Evolutionary conservation across 2,113 vertebrate genomes (phyloP).

Genomic region (Cryptomyrus ogoouensis): DNA sequence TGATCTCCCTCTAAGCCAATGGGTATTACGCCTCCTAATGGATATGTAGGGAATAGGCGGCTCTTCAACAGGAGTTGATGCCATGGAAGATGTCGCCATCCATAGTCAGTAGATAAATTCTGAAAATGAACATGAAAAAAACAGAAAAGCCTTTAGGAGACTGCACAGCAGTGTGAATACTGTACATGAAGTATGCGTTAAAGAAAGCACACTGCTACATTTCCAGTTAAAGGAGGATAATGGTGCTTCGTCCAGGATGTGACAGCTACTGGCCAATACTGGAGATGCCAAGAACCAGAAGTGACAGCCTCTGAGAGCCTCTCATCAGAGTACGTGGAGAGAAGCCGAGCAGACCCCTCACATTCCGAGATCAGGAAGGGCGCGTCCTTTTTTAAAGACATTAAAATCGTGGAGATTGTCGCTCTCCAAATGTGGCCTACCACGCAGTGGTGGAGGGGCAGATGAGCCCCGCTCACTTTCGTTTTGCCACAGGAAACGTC

Average conservation of each 20-base stretch:
- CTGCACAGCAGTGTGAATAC: not conserved
- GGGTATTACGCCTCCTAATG: conserved; percentile 47
- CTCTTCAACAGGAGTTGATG: not conserved
- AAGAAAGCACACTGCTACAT: not conserved
- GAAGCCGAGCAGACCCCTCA: not conserved
- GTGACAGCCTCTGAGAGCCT: not conserved
- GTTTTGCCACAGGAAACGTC: conserved; percentile 64
- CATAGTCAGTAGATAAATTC: not conserved
- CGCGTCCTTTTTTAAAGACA: not conserved
- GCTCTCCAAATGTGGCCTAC: not conserved
- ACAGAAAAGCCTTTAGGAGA: not conserved
- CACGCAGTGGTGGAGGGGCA: not conserved
- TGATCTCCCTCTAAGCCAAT: conserved; percentile 40
- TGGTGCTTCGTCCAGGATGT: not conserved
- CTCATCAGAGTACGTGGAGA: not conserved
- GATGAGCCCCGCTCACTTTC: conserved; percentile 64
- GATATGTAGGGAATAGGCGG: conserved; percentile 26
- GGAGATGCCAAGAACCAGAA: not conserved
- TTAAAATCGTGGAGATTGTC: not conserved
- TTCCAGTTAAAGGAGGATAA: not conserved
- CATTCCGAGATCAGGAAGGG: not conserved
- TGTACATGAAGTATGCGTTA: not conserved
- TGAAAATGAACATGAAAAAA: not conserved
- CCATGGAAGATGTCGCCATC: not conserved
- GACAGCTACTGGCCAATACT: not conserved